Evolutionary conservation across 2,113 vertebrate species (phyloP), one percentile per base, ranked within the genome.

Genomic region (Pterocles gutturalis): DNA sequence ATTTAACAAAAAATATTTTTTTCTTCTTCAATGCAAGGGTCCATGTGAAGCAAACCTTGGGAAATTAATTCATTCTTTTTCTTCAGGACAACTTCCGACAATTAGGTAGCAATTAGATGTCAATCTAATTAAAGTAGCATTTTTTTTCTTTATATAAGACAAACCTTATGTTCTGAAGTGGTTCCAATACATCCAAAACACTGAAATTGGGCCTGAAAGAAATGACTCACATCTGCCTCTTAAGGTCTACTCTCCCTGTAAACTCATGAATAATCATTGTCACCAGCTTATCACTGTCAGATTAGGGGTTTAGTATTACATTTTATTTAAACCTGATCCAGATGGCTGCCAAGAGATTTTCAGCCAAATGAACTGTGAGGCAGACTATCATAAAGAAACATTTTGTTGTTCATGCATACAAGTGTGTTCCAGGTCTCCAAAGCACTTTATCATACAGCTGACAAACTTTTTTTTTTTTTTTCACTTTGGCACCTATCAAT

Each of bases 251-350:
- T 83, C 48, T 96, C 83, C 76, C 29, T 76, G 66, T 90, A 85
- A 93, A 90, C 75, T 96, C 73, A 94, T 96, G 85, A 97, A 96
- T 97, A 96, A 89, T 92, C 93, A 95, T 97, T 95, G 85, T 95
- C 83, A 95, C 58, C 78, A 95, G 55, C 21, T 96, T 93, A 95
- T 94, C 95, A 97, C 49, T 90, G 79, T 95, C 91, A 98, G 87
- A 94, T 97, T 95, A 97, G 85, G 81, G 78, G 43, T 17, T 96
- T 90, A 87, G 28, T 91, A 93, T 97, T 92, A 90, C 84, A 90
- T 94, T 97, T 97, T 87, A 92, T 83, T 81, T 96, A 91, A 88
- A 93, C 92, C 70, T 93, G 75, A 96, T 94, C 83, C 95, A 97
- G 95, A 96, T 92, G 93, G 93, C 75, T 96, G 87, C 96, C 95